Evolutionary conservation across 2,113 vertebrate genomes (phyloP).

Genomic region (Eurystomus gularis): DNA sequence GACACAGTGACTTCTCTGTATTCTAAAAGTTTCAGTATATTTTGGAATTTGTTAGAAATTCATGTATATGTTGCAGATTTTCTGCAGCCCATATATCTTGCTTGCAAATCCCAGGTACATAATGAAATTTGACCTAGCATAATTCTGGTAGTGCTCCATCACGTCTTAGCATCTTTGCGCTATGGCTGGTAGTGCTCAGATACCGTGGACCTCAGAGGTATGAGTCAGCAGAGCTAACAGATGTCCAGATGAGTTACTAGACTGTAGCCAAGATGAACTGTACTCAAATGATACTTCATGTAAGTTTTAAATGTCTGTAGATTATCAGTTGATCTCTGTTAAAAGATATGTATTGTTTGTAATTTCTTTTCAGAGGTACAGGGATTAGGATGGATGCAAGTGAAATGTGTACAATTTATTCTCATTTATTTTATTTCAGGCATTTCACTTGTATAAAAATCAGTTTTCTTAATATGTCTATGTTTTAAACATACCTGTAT

Average conservation of each 20-base stretch:
- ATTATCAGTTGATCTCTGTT: background rate
- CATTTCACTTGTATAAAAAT: background rate
- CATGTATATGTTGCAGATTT: background rate
- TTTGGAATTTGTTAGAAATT: background rate
- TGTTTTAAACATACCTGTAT: background rate
- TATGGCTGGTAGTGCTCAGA: background rate
- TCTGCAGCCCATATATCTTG: background rate
- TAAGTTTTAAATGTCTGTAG: background rate
- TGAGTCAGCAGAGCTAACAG: background rate
- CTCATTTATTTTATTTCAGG: background rate
- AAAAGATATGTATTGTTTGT: background rate
- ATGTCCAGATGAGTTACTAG: background rate
- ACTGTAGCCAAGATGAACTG: background rate
- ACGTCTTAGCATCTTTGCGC: background rate
- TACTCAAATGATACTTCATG: background rate
- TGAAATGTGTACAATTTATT: background rate
- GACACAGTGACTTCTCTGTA: background rate
- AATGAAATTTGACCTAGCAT: background rate
- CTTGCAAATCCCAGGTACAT: background rate
- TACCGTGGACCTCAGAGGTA: background rate
- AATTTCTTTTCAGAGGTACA: background rate
- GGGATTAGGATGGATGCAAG: background rate
- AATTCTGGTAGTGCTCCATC: background rate
- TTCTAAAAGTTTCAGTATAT: background rate
- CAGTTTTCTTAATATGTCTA: background rate